Conservation (phyloP, 2,888 invertebrate genomes). For the Watsonalla binaria region DNA sequence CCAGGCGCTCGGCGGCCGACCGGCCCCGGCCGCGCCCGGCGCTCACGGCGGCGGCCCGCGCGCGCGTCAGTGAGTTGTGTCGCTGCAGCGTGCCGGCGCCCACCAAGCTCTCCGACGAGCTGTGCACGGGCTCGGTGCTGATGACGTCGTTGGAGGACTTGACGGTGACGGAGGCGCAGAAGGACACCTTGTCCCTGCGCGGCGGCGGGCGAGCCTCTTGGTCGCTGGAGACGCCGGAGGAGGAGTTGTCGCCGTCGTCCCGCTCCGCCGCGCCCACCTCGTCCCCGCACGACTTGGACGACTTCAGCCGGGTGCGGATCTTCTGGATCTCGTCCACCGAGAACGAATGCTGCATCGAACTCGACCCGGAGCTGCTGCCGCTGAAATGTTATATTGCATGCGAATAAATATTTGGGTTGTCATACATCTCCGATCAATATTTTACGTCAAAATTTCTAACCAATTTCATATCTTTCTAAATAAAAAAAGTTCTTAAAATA, state of each 20-base stretch:
- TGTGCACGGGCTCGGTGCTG: slow-evolving; percentile 75
- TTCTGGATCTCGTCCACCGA: slow-evolving; percentile 94
- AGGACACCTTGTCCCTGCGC: slow-evolving; percentile 68
- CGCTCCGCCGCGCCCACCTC: slow-evolving; percentile 80
- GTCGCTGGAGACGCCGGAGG: slow-evolving; percentile 92
- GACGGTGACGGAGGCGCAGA: slow-evolving; percentile 72
- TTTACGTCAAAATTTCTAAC: no score
- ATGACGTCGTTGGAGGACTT: slow-evolving; percentile 75
- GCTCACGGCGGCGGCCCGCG: slow-evolving; percentile 79
- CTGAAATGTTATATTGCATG: slow-evolving; percentile 53
- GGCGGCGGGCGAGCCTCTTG: slow-evolving; percentile 78
- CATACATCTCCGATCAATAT: no score
- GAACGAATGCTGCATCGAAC: slow-evolving; percentile 90
- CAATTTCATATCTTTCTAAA: no score
- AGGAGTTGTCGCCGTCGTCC: slow-evolving; percentile 93
- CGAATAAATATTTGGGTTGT: not conserved
- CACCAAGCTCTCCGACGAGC: slow-evolving; percentile 66
- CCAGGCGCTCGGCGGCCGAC: slow-evolving; percentile 67
- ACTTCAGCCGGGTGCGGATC: slow-evolving; percentile 89
- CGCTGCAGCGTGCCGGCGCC: slow-evolving; percentile 70
- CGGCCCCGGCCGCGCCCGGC: slow-evolving; percentile 38
- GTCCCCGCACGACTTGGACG: slow-evolving; percentile 92
- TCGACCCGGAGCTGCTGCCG: slow-evolving; percentile 86
- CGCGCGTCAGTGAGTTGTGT: slow-evolving; percentile 80
- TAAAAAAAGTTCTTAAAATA: no score